Evolutionary conservation across 2,113 vertebrate genomes (phyloP).

Genomic region (Chionodraco myersi): DNA sequence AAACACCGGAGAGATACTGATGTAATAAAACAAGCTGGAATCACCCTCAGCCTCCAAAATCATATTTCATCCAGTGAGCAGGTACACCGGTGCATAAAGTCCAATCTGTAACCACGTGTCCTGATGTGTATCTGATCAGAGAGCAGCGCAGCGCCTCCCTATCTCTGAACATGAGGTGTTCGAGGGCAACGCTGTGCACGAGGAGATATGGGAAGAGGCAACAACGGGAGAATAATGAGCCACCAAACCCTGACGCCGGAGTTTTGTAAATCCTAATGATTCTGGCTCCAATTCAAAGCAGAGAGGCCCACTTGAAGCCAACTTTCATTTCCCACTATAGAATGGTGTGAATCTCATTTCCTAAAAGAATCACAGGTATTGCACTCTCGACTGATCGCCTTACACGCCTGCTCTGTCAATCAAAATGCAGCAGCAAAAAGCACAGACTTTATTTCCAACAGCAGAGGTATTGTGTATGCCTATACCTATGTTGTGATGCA

Average conservation of each 20-base stretch:
- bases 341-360: conserved; percentile 75
- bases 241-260: conserved; percentile 46
- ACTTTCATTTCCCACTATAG: conserved; percentile 70
- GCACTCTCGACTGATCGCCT: conserved; percentile 35
- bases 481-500: not conserved
- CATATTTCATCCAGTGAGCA: conserved; percentile 54
- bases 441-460: not conserved
- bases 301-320: conserved; percentile 65
- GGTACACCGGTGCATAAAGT: conserved; percentile 21
- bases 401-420: conserved; percentile 42
- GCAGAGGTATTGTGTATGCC: not conserved
- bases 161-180: conserved; percentile 68
- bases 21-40: conserved; percentile 54
- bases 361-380: conserved; percentile 65
- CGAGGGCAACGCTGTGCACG: conserved; percentile 57
- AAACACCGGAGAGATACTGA: conserved; percentile 49
- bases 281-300: conserved; percentile 70
- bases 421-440: conserved; percentile 33
- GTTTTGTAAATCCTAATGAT: conserved; percentile 77
- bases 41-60: conserved; percentile 19
- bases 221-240: conserved; percentile 72
- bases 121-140: conserved; percentile 66
- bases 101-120: conserved; percentile 46
- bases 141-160: conserved; percentile 32
- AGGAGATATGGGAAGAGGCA: conserved; percentile 61